Percentiles rank a stretch among this genome's conserved stretches.
phyloP scores from a whole-genome alignment of 2,888 invertebrate genomes.

The Chymomyza caudatula region DNA sequence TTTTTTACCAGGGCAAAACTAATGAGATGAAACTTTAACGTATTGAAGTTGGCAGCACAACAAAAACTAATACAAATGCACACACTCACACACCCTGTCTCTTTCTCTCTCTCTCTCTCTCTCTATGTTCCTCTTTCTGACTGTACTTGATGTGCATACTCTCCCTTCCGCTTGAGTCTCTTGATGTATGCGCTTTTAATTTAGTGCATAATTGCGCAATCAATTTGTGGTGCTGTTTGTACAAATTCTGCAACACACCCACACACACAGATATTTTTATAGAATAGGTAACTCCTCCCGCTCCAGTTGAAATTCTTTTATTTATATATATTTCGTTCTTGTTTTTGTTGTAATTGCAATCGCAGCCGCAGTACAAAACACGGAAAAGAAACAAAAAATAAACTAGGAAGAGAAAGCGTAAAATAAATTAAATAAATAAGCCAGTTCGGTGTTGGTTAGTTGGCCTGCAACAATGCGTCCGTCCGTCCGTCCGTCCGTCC shows the following conservation, averaged over 20 bases:
- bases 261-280: not conserved
- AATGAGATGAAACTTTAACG: no score
- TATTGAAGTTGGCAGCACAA: no score
- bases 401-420: conserved; percentile 13
- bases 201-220: conserved; percentile 64
- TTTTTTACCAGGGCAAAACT: no score
- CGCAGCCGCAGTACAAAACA: not conserved
- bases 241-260: not conserved
- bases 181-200: conserved; percentile 43
- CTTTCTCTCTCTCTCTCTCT: not conserved
- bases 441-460: conserved; percentile 26
- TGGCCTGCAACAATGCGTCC: not conserved
- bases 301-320: not conserved
- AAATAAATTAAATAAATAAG: conserved; percentile 51
- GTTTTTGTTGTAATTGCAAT: not conserved
- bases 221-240: conserved; percentile 40
- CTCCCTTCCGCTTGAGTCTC: not conserved
- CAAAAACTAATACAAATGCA: no score
- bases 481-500: no score
- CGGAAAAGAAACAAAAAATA: not conserved
- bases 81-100: conserved; percentile 1
- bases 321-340: not conserved
- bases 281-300: not conserved
- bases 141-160: not conserved
- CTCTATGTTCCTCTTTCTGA: not conserved